phyloP scores from a whole-genome alignment of 2,888 invertebrate genomes.

The Agonopterix heracliana region DNA sequence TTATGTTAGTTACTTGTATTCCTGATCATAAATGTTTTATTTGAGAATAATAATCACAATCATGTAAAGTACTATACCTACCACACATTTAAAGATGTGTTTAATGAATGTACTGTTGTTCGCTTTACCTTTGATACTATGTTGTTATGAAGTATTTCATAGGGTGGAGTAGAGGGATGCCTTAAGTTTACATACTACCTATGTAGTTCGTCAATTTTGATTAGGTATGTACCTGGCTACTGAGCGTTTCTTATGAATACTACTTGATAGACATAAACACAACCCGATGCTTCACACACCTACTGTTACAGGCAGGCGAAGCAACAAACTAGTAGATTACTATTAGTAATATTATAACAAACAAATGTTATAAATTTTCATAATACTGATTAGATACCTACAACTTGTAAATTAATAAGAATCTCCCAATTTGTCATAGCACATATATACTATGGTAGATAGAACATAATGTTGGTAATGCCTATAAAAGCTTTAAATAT shows the following conservation, averaged over 20 bases:
- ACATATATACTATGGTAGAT: no score
- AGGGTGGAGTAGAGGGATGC: no score
- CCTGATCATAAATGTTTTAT: no score
- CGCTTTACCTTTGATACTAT: neutral
- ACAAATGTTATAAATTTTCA: no score
- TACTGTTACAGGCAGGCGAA: constrained; percentile 13
- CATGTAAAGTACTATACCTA: no score
- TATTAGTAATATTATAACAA: no score
- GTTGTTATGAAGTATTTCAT: neutral
- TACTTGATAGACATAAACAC: constrained; percentile 12
- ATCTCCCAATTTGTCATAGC: no score
- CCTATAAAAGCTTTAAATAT: constrained; percentile 25
- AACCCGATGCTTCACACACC: constrained; percentile 19
- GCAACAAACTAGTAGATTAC: constrained; percentile 17
- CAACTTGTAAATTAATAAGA: no score
- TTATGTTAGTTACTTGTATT: no score
- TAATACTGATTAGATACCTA: constrained; percentile 1
- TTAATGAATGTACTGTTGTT: no score
- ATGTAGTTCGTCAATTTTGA: constrained; percentile 36
- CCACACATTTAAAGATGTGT: no score
- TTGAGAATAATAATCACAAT: no score
- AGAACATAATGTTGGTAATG: constrained; percentile 14
- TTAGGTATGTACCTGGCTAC: constrained; percentile 10
- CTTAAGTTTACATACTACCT: constrained; percentile 10
- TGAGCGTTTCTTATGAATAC: constrained; percentile 27